A percentile compares a stretch with the other conserved stretches of the same genome.
These are phyloP conservation scores for Araneus ventricosus DNA, from an alignment of 1,140 invertebrate genomes.

Conservation along the genomic window DNA sequence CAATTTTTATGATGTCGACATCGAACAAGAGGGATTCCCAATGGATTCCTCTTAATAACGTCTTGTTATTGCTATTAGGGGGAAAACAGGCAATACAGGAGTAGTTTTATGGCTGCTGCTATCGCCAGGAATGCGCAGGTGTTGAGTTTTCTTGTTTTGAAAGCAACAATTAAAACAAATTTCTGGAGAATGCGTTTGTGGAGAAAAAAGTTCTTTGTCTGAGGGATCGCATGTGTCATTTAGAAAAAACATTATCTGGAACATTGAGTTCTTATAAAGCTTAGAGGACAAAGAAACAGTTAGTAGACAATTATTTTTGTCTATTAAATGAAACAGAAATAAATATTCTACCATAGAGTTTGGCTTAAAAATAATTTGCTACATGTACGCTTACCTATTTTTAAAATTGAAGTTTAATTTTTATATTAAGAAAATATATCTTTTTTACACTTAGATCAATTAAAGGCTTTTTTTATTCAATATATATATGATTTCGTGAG, in stretches of 20 bases:
- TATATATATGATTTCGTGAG: too few relatives aligned
- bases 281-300: not conserved
- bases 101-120: slow-evolving; percentile 23
- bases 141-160: not conserved
- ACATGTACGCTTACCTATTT: not conserved
- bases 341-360: not conserved
- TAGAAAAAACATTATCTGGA: not conserved
- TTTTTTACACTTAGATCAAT: not conserved
- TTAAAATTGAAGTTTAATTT: not conserved
- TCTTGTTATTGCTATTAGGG: slow-evolving; percentile 28
- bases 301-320: not conserved
- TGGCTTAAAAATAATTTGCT: not conserved
- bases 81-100: not conserved
- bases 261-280: not conserved
- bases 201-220: not conserved
- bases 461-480: too few relatives aligned
- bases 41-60: slow-evolving; percentile 38
- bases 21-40: not conserved
- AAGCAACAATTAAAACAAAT: not conserved
- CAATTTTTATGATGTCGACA: slow-evolving; percentile 28
- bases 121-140: not conserved
- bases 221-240: not conserved
- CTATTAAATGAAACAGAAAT: too few relatives aligned
- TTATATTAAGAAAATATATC: not conserved
- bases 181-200: not conserved